Evolutionary conservation across 92 coral and sea anemone species (phyloP), one percentile per base, ranked within the genome.

Genomic region (Paramuricea clavata): DNA sequence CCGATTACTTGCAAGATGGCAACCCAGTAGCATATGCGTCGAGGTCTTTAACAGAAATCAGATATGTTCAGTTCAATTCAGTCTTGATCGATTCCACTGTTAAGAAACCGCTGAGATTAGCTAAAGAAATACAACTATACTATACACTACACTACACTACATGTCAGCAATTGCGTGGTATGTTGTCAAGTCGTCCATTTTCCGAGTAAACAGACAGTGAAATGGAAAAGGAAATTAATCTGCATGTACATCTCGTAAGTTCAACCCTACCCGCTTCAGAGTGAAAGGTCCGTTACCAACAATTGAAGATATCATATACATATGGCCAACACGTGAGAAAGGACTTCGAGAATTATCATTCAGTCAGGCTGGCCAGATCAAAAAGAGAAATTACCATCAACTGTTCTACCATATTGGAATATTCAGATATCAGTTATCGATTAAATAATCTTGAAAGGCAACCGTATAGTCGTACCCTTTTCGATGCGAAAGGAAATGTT

Each of bases 361-460:
- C 50, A 27, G 56, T 44, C 22, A 3, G 92, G 92, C n/a, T 92
- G 92, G 92, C 94, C 88, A 81, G 86, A 92, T 70, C 86, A 82
- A 81, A 80, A 77, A 31, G 23, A 90, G 71, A 34, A 82, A 26
- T 16, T 59, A 59, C 68, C 68, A 16, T n/a, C n/a, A n/a, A n/a
- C n/a, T n/a, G n/a, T n/a, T n/a, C n/a, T 33, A 17, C 34, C 33
- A 12, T 92, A 81, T 86, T 85, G 90, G 90, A 86, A 92, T 71
- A 44, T 76, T 15, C 69, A 92, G 77, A 81, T 88, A 9, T 91
- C 90, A 19, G 89, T 76, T 76, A 83, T 83, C 12, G 81, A 92
- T 25, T 89, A 87, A 23, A 28, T 89, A 21, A 47, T 92, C 23
- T 87, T 92, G 39, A 90, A 87, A 17, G 64, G 73, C 76, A 85